Conservation (phyloP, 92 coral and sea anemone species). For the Actinernus sp. region DNA sequence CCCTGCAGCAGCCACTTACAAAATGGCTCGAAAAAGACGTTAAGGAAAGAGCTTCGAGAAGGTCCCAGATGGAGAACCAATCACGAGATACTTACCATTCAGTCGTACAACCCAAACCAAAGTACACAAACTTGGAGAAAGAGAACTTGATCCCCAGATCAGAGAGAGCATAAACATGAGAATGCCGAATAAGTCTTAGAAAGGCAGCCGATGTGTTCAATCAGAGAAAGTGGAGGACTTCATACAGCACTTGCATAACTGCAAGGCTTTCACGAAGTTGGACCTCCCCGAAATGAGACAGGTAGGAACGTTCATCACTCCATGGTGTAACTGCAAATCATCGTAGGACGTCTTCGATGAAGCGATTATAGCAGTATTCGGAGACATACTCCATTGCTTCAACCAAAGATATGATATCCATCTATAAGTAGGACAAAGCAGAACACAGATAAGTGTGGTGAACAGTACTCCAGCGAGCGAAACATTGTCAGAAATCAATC, state of each 20-base stretch:
- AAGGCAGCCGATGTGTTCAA: constrained; percentile 60
- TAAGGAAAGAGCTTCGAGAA: no score
- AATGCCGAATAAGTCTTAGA: no score
- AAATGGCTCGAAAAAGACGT: constrained; percentile 61
- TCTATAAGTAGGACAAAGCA: constrained; percentile 15
- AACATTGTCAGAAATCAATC: no score
- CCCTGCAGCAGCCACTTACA: constrained; percentile 59
- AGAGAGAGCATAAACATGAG: constrained; percentile 67
- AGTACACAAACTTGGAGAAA: constrained; percentile 14
- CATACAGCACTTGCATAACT: constrained; percentile 41
- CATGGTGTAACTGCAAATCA: constrained; percentile 65
- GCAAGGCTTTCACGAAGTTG: no score
- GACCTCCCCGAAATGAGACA: constrained; percentile 57
- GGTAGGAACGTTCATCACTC: constrained; percentile 57
- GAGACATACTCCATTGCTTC: constrained; percentile 41
- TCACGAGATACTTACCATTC: constrained; percentile 67
- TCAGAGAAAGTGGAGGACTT: constrained; percentile 56
- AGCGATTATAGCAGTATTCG: constrained; percentile 26
- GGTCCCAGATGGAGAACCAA: no score
- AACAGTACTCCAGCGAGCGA: constrained; percentile 51
- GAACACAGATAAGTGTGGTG: constrained; percentile 30
- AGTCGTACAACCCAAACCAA: constrained; percentile 56
- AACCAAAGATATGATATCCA: constrained; percentile 46
- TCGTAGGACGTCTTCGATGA: constrained; percentile 49
- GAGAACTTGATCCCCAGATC: constrained; percentile 61